Percentiles rank a stretch among this genome's conserved stretches.
phyloP scores from a whole-genome alignment of 2,113 vertebrate species.

The Ellobius talpinus region DNA sequence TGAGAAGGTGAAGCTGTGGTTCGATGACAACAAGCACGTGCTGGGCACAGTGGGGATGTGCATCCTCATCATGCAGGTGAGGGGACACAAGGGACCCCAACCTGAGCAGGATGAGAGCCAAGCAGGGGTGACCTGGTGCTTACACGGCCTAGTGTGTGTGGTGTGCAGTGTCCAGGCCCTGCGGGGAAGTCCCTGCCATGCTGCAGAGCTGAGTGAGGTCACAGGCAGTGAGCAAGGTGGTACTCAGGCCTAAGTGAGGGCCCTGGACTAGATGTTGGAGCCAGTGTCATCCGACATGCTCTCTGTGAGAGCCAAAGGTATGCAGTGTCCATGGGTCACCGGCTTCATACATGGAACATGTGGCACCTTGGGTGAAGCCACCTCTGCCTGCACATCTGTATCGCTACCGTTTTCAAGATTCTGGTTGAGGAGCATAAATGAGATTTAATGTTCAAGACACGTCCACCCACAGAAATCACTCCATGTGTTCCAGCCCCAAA shows the following conservation, averaged over 20 bases:
- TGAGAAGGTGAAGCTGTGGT: slow-evolving; percentile 95
- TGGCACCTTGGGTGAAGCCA: background rate
- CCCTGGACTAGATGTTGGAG: too few species aligned
- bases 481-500: background rate
- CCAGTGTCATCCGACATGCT: fast-evolving
- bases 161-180: fast-evolving
- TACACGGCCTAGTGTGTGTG: background rate
- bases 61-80: slow-evolving; percentile 96
- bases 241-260: background rate
- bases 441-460: too few species aligned
- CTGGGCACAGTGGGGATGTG: slow-evolving; percentile 96
- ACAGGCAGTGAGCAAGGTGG: background rate
- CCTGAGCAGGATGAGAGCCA: fast-evolving
- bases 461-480: background rate
- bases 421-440: background rate
- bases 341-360: background rate
- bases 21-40: slow-evolving; percentile 96
- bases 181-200: fast-evolving
- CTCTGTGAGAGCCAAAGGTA: fast-evolving
- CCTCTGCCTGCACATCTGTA: background rate
- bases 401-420: background rate
- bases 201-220: fast-evolving
- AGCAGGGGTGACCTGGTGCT: too few species aligned
- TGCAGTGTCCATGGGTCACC: background rate
- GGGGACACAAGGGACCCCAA: background rate